These are phyloP conservation scores for Gadus chalcogrammus DNA, from an alignment of 2,113 vertebrate species.

Conservation along the genomic window DNA sequence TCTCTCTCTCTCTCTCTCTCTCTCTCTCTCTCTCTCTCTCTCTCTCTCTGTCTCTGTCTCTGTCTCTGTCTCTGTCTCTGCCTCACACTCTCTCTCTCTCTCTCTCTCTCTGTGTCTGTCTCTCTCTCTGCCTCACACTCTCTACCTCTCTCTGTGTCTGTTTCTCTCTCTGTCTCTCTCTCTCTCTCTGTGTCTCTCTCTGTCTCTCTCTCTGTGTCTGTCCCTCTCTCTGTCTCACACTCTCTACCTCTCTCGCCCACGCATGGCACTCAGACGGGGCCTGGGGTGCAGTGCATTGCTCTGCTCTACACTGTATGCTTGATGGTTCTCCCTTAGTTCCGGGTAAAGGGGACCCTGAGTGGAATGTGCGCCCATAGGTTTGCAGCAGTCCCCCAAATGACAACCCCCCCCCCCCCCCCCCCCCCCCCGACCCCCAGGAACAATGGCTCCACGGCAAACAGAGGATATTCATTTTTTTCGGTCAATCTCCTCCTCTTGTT, in stretches of 20 bases:
- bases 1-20: constrained; percentile 7
- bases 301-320: constrained; percentile 34
- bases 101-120: too few species aligned
- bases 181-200: constrained; percentile 16
- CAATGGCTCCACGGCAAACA: constrained; percentile 48
- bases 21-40: not conserved
- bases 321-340: constrained; percentile 50
- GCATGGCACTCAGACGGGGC: constrained; percentile 72
- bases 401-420: constrained; percentile 14
- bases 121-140: too few species aligned
- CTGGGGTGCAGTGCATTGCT: constrained; percentile 70
- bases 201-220: constrained; percentile 35
- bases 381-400: constrained; percentile 16
- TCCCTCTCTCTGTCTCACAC: constrained; percentile 23
- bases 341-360: constrained; percentile 21
- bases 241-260: constrained; percentile 48
- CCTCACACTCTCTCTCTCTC: too few species aligned
- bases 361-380: constrained; percentile 39
- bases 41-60: not conserved
- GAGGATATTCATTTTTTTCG: not conserved
- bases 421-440: not conserved
- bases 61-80: too few species aligned
- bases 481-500: not conserved
- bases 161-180: not conserved
- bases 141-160: too few species aligned